Percentiles rank a stretch among this genome's conserved stretches.
Evolutionary conservation across 1,140 invertebrate genomes (phyloP).

Genomic region (Nebria ingens): DNA sequence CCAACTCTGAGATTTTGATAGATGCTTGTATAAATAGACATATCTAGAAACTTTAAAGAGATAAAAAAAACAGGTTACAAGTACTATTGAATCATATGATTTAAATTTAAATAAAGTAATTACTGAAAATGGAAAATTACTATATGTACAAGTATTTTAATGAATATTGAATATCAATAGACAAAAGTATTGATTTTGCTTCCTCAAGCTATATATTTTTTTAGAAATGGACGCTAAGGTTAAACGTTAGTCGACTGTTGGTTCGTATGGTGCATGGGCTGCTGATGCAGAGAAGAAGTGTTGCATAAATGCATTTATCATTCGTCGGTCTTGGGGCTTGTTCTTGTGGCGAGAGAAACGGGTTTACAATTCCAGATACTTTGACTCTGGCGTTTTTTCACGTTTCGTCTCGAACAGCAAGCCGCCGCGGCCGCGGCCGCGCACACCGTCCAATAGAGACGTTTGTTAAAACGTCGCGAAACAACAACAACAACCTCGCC

Average conservation of each 20-base stretch:
- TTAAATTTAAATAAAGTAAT: too few species aligned
- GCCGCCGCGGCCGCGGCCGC: too few species aligned
- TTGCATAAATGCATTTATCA: slow-evolving; percentile 30
- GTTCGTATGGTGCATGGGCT: slow-evolving; percentile 16
- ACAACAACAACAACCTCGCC: not conserved
- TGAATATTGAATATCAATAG: too few species aligned
- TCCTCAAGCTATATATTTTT: too few species aligned
- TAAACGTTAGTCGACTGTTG: not conserved
- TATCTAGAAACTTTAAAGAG: too few species aligned
- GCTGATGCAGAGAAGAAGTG: slow-evolving; percentile 24
- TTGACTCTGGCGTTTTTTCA: not conserved
- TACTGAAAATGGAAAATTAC: too few species aligned
- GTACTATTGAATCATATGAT: too few species aligned
- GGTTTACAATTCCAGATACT: not conserved
- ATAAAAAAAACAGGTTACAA: too few species aligned
- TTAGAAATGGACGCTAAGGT: not conserved
- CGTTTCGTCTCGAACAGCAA: not conserved
- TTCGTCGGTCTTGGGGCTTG: slow-evolving; percentile 16
- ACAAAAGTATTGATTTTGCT: too few species aligned
- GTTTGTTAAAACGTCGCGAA: not conserved
- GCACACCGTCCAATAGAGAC: not conserved
- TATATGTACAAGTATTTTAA: not conserved
- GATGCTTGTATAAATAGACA: too few species aligned
- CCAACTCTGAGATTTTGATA: too few species aligned
- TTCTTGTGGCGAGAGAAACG: not conserved